Base-by-base conservation (phyloP, 2,797 vertebrate genomes). In the Spea hammondii region DNA sequence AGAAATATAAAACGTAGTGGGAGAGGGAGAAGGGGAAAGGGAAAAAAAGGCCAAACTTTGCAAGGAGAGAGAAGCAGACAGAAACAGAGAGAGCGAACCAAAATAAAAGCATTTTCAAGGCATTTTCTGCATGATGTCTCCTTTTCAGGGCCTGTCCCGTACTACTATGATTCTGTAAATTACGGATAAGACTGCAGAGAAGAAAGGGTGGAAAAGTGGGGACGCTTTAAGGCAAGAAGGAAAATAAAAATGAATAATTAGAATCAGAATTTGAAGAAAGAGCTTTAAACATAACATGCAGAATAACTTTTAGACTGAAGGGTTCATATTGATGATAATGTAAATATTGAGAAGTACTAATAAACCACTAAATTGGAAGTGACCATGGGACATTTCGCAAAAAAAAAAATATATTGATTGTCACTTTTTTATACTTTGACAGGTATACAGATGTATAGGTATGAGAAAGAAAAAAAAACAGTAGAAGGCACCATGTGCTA, bases 1-100 rank as follows among this genome's bases (percentile, higher is more conserved):
- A 84, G 86, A 89, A 86, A 89, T 88, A 89, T 84, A 84, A 82
- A 17, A 68, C 73, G 67, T 74, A 65, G 78, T 59, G 76, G 83
- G 79, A 86, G 85, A 76, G 64, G 82, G 84, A 74, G 73, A 83
- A 79, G 62, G 83, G 76, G 84, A 82, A 74, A 86, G 69, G 83
- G 65, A 79, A 86, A 83, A 79, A 85, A 83, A 65, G 87, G 85
- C 3, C 79, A 71, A 82, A 82, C 68, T 71, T 82, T 86, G 81
- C 77, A 76, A 75, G 78, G 80, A 86, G 76, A 85, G 85, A 82
- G 71, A 83, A 71, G 32, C 32, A 32, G 32, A 32, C 32, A 32
- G 32, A 32, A 32, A 32, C 32, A 32, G 82, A 79, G 83, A 60
- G 74, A 83, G 83, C 32, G 84, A 83, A 85, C 83, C 79, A 86